phyloP scores from a whole-genome alignment of 2,113 vertebrate species.

The Mugil cephalus region DNA sequence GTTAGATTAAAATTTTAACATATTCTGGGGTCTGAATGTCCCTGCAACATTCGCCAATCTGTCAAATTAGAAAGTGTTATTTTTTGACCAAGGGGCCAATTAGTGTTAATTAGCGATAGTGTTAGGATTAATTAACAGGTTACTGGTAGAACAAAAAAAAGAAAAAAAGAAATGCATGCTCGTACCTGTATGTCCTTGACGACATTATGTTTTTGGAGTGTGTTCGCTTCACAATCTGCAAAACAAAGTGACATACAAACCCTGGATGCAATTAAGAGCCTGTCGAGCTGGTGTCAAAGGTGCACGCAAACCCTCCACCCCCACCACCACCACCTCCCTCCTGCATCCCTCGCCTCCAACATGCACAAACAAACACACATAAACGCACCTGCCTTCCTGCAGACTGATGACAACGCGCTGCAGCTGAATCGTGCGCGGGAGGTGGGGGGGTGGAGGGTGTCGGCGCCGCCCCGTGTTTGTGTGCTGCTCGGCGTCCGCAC shows the following conservation, averaged over 20 bases:
- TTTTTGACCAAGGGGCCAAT: conserved; percentile 18
- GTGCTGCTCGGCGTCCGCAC: background rate
- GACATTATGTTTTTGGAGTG: background rate
- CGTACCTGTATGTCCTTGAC: conserved; percentile 9
- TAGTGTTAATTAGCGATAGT: conserved; percentile 19
- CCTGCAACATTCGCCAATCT: conserved; percentile 11
- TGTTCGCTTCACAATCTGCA: conserved; percentile 21
- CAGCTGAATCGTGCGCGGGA: conserved; percentile 19
- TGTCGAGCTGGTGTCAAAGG: conserved; percentile 73
- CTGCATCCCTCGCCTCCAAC: background rate
- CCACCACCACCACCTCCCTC: conserved; percentile 2
- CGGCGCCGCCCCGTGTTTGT: background rate
- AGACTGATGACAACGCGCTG: conserved; percentile 44
- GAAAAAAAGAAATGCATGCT: conserved; percentile 12
- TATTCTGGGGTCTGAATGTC: conserved; percentile 14
- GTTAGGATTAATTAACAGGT: conserved; percentile 54
- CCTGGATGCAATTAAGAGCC: conserved; percentile 77
- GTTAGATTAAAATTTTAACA: conserved; percentile 4
- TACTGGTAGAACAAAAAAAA: background rate
- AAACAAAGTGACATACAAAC: conserved; percentile 54
- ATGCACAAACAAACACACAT: conserved; percentile 32
- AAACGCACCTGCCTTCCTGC: conserved; percentile 46
- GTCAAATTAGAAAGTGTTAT: conserved; percentile 21
- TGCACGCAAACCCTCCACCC: conserved; percentile 54
- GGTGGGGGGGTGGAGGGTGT: too few relatives aligned